Base-by-base conservation (phyloP, 35 echinoderm and acorn worm genomes). In the Anneissia japonica region DNA sequence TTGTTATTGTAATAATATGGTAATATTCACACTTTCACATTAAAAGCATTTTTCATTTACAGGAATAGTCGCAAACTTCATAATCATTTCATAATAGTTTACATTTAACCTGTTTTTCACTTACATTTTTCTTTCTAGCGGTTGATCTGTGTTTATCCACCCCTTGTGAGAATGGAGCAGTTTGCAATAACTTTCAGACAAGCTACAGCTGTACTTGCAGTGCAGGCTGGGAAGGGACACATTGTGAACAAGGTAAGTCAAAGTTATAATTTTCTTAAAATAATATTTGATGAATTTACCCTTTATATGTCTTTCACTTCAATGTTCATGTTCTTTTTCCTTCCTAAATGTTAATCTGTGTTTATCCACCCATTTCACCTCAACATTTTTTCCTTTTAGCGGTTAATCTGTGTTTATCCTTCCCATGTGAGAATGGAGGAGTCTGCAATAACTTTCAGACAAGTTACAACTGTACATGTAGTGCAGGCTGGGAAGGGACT, bases 151-250 rank as follows among this genome's bases (percentile, higher is more conserved):
- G 81, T 43, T 80, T 91, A 16, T 85, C 72, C 17, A 82, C 55
- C 85, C 93, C 93, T 0, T 95, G 93, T 56, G 79, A 87, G 38
- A 91, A 95, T 83, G 85, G 82, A 13, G 93, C 81, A 34, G 89
- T 79, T 0, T 91, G 90, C 74, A 82, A 37, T 31, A 87, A 80
- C 81, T 79, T 79, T 21, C 84, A 81, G 35, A 88, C 93, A 72
- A 79, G 90, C 38, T 94, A 87, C 76, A 88, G 80, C 0, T 94
- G 93, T 73, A 84, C 17, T 34, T 94, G 93, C 72, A 84, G 72
- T 75, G 80, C 74, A 21, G 86, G 43, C 6, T 94, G 88, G 88
- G n/a, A 38, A 30, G 93, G 93, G 14, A 77, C 34, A 23, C 80
- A 91, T 38, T 91, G 89, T 81, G 46, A 91, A 37, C 40, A 43